Evolutionary conservation across 2,888 invertebrate species (phyloP), one percentile per base, ranked within the genome.

Genomic region (Synergus umbraculus): DNA sequence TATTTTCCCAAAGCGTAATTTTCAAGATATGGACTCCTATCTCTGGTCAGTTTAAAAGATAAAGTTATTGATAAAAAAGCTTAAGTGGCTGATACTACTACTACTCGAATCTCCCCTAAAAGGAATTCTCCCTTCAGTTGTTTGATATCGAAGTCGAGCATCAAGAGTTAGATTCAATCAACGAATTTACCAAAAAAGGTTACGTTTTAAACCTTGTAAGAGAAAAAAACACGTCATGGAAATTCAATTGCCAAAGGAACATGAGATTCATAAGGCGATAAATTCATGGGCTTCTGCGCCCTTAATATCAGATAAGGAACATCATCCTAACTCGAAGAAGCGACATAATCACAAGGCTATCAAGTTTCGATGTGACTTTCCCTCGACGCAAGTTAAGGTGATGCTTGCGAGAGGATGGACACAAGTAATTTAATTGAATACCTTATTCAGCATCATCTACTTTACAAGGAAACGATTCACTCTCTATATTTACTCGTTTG

Each of bases 351-450:
- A 73, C 73, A 89, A 84, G 81, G 77, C 82, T 63, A 83, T 90
- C 79, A 89, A 81, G 84, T 91, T 89, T 78, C 88, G 90, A 13
- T 91, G 90, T 76, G 90, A 90, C 82, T 88, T 86, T 79, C 80
- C 85, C 41, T 87, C 89, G 69, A 90, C 89, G 22, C 89, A 88
- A 73, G 78, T 86, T 65, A 86, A 85, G 78, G 90, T 90, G 78
- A 87, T 90, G 86, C 82, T 89, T 66, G 86, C 89, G 7, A 85
- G 89, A 86, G 90, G 90, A 81, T 90, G 90, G 90, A 82, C 41
- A n/a, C 86, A 88, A 86, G 90, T 90, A 85, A 86, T 76, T n/a
- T 37, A n/a, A 77, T 43, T 41, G 12, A 60, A 46, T 49, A n/a
- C 64, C 37, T 37, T 54, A 44, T 66, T 69, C 49, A 73, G 73